Percentiles rank a stretch among this genome's conserved stretches.
Evolutionary conservation across 64 coral and sea anemone species (phyloP).

Genomic region (Cladopsammia gracilis): DNA sequence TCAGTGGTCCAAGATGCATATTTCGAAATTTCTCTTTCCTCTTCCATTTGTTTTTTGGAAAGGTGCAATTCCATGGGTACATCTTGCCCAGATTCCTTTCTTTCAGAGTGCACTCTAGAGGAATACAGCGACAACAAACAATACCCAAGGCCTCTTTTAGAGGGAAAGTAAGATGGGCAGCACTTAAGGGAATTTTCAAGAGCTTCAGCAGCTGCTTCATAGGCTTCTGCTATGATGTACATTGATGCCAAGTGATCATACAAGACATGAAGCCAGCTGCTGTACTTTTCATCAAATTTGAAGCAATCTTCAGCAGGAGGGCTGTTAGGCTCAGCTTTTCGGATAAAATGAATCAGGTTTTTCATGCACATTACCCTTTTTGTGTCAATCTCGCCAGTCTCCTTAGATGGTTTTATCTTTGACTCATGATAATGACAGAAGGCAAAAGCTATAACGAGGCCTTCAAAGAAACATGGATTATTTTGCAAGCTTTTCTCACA

Average conservation of each 20-base stretch:
- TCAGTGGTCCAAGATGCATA: constrained; percentile 20
- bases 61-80: background rate
- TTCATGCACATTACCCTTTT: constrained; percentile 25
- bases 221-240: constrained; percentile 30
- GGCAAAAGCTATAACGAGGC: constrained; percentile 8
- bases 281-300: constrained; percentile 69
- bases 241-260: constrained; percentile 52
- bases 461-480: constrained; percentile 71
- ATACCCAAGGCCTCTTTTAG: constrained; percentile 76
- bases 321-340: constrained; percentile 64
- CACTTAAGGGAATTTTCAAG: constrained; percentile 67
- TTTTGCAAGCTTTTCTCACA: background rate
- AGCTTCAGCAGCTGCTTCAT: constrained; percentile 46
- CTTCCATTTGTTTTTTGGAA: background rate
- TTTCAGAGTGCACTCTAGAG: background rate
- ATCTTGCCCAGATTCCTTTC: background rate
- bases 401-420: background rate
- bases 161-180: constrained; percentile 69
- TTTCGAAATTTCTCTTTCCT: background rate
- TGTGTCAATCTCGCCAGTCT: background rate
- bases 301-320: constrained; percentile 45
- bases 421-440: background rate
- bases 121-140: constrained; percentile 37
- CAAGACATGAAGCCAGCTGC: constrained; percentile 83
- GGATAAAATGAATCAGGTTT: constrained; percentile 74